Conservation (phyloP, 2,113 vertebrate species). For the Poeciliopsis occidentalis region DNA sequence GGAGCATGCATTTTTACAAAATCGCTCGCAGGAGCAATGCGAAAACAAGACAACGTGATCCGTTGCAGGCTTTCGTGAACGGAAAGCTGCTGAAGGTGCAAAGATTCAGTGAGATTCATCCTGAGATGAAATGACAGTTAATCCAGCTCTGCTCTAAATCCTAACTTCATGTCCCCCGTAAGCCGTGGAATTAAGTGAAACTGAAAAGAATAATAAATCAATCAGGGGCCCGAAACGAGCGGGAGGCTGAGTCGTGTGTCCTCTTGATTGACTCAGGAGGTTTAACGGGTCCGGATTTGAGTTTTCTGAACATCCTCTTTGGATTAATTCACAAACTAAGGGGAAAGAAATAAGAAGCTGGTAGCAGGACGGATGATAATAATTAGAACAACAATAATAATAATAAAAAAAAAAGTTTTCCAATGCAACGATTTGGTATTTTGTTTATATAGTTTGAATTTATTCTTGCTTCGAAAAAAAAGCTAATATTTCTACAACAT, state of each 20-base stretch:
- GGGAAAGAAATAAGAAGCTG: neutral
- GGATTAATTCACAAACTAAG: constrained; percentile 5
- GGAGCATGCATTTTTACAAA: too few relatives aligned
- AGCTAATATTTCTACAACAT: too few relatives aligned
- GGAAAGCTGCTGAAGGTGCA: constrained; percentile 30
- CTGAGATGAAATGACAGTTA: constrained; percentile 58
- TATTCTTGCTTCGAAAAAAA: neutral
- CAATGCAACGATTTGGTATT: neutral
- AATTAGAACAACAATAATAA: neutral
- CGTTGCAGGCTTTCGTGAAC: too few relatives aligned
- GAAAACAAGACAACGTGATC: too few relatives aligned
- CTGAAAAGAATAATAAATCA: constrained; percentile 36
- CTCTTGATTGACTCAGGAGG: constrained; percentile 5
- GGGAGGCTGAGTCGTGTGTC: neutral
- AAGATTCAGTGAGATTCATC: constrained; percentile 51
- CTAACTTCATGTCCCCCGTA: constrained; percentile 40
- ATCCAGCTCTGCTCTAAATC: constrained; percentile 54
- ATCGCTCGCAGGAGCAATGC: too few relatives aligned
- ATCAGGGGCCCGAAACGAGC: neutral
- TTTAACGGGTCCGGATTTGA: constrained; percentile 6
- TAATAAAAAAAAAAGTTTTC: too few relatives aligned
- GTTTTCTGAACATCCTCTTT: constrained; percentile 3
- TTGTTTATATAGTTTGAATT: neutral
- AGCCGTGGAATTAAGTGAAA: constrained; percentile 25
- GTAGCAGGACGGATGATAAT: neutral